phyloP scores from a whole-genome alignment of 2,797 vertebrate species.

The Erethizon dorsatum region DNA sequence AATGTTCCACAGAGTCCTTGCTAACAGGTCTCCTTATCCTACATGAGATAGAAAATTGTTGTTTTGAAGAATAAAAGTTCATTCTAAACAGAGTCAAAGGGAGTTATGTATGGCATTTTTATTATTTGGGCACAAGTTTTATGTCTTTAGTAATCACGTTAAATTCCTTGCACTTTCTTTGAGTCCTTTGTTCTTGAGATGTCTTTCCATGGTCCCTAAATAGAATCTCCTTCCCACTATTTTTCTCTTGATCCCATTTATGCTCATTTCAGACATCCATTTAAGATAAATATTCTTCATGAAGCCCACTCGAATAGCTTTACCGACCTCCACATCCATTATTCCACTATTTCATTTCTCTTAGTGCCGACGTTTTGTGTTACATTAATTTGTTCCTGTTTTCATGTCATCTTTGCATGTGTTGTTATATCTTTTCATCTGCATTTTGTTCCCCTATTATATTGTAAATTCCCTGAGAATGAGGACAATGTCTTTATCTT shows the following conservation, averaged over 20 bases:
- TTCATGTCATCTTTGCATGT: slow-evolving; percentile 79
- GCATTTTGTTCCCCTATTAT: slow-evolving; percentile 83
- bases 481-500: slow-evolving; percentile 81
- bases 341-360: slow-evolving; percentile 75
- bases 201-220: slow-evolving; percentile 22
- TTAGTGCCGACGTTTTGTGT: slow-evolving; percentile 56
- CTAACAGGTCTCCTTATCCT: neutral
- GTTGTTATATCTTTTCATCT: slow-evolving; percentile 84
- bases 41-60: slow-evolving; percentile 10
- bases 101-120: neutral
- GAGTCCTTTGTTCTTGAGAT: slow-evolving; percentile 63
- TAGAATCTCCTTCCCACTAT: slow-evolving; percentile 13
- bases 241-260: slow-evolving; percentile 23
- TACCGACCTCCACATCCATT: slow-evolving; percentile 51
- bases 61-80: neutral
- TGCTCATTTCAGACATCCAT: slow-evolving; percentile 27
- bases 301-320: slow-evolving; percentile 50
- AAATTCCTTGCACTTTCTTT: slow-evolving; percentile 52
- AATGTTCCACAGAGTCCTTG: slow-evolving; percentile 1
- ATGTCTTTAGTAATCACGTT: slow-evolving; percentile 28
- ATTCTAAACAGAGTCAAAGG: slow-evolving; percentile 41
- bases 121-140: slow-evolving; percentile 48
- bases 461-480: slow-evolving; percentile 84
- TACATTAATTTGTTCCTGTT: slow-evolving; percentile 84
- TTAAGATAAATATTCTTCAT: slow-evolving; percentile 64